Evolutionary conservation across 2,888 invertebrate genomes (phyloP).

Genomic region (Caenorhabditis parvicauda): DNA sequence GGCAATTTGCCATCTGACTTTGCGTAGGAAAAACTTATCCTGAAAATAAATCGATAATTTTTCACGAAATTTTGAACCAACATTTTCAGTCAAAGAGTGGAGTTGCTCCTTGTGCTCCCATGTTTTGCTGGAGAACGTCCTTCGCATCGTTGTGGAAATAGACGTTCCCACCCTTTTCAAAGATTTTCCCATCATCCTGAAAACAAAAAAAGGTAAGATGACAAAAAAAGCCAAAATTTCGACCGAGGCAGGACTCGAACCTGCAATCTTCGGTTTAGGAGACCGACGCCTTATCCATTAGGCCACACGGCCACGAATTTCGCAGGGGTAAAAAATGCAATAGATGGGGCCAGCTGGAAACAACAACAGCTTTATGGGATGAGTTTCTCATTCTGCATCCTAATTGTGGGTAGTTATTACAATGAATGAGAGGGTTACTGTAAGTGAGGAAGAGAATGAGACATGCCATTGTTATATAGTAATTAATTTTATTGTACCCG

Average conservation of each 20-base stretch:
- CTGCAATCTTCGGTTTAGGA: conserved; percentile 59
- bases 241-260: conserved; percentile 51
- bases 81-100: conserved; percentile 32
- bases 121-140: conserved; percentile 33
- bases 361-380: too few species aligned
- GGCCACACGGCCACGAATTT: conserved; percentile 41
- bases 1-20: conserved; percentile 64
- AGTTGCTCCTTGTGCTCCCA: conserved; percentile 43
- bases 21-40: conserved; percentile 63
- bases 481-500: too few species aligned
- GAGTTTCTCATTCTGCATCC: too few species aligned
- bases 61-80: conserved; percentile 5
- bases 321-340: too few species aligned
- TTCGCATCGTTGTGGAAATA: conserved; percentile 27
- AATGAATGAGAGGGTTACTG: too few species aligned
- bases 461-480: too few species aligned
- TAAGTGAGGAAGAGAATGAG: too few species aligned
- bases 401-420: too few species aligned
- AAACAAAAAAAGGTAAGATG: not conserved
- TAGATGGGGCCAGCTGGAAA: too few species aligned
- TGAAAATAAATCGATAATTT: conserved; percentile 11
- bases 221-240: conserved; percentile 5
- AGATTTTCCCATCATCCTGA: conserved; percentile 15
- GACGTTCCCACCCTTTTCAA: conserved; percentile 26
- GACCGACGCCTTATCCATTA: conserved; percentile 61